Evolutionary conservation across 2,797 vertebrate species (phyloP), one percentile per base, ranked within the genome.

Genomic region (Otus scops): DNA sequence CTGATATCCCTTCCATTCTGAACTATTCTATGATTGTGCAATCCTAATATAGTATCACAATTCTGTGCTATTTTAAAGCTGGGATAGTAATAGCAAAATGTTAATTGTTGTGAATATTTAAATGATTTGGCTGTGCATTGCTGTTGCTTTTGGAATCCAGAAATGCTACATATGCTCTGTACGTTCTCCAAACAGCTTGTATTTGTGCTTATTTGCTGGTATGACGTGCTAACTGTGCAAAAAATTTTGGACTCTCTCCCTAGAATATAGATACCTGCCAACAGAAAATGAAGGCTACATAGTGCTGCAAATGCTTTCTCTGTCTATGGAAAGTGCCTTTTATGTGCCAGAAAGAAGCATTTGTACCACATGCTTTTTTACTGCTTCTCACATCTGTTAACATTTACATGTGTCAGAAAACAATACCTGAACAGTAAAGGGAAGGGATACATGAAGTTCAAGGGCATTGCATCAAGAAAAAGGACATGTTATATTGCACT

Each of bases 201-300:
- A 91, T 97, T 95, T 96, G 54, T 95, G 93, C 81, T 97, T 97
- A 94, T 97, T 97, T 97, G 83, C 94, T 95, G 64, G 80, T 95
- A 39, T 91, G 95, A 97, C 57, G 12, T 96, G 95, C 96, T 97
- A 95, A 94, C 94, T 95, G 92, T 96, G 94, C 96, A 95, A 88
- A 95, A 96, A 95, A 92, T 68, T 85, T 92, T 97, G 95, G 95
- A 92, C 34, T 38, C 68, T 48, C 13, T 84, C 94, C 92, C 91
- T 91, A 80, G 86, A 95, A 91, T 96, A 89, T 87, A 94, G 92
- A 95, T 94, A 95, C 88, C 95, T 95, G 97, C 97, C 96, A 97
- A 95, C 78, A 94, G 87, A 94, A 95, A 97, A 94, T 93, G 96
- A 95, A 88, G 95, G 85, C 90, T 95, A 59, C 81, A 85, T 65